Evolutionary conservation across 2,888 invertebrate genomes (phyloP).

Genomic region (Hypsopygia costalis): DNA sequence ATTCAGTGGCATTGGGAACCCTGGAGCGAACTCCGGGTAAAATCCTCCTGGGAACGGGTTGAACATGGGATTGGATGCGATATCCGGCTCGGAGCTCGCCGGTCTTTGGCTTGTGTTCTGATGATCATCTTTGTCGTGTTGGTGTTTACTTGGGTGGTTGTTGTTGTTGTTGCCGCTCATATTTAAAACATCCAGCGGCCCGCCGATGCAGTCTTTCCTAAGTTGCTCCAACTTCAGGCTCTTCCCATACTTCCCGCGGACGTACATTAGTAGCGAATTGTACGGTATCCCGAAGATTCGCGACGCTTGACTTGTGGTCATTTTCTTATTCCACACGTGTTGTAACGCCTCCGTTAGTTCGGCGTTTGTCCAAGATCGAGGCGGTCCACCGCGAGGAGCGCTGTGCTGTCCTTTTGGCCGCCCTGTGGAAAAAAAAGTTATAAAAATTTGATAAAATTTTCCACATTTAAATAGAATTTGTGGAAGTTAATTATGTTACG

Average conservation of each 20-base stretch:
- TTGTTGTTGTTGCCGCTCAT: conserved; percentile 82
- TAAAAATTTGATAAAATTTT: conserved; percentile 30
- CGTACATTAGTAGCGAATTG: conserved; percentile 95
- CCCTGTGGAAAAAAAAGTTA: conserved; percentile 71
- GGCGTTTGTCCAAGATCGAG: conserved; percentile 95
- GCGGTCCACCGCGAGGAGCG: conserved; percentile 94
- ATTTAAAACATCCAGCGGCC: conserved; percentile 86
- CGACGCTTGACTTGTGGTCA: conserved; percentile 96
- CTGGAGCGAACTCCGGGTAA: conserved; percentile 90
- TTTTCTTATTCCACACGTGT: conserved; percentile 97
- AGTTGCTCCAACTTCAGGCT: conserved; percentile 93
- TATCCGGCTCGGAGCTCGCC: conserved; percentile 84
- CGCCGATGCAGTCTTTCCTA: conserved; percentile 92
- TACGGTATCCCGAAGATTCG: conserved; percentile 96
- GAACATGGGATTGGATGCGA: conserved; percentile 84
- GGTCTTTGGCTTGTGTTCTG: conserved; percentile 77
- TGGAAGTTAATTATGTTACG: conserved; percentile 54
- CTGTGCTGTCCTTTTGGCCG: conserved; percentile 95
- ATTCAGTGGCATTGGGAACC: conserved; percentile 91
- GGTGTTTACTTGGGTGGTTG: conserved; percentile 77
- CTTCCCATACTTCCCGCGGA: conserved; percentile 95
- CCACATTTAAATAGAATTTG: conserved; percentile 36
- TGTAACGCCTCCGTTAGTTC: conserved; percentile 94
- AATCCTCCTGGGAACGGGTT: conserved; percentile 90
- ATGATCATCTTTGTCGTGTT: conserved; percentile 77